Evolutionary conservation across 2,888 invertebrate species (phyloP), one percentile per base, ranked within the genome.

Genomic region (Lathronympha strigana): DNA sequence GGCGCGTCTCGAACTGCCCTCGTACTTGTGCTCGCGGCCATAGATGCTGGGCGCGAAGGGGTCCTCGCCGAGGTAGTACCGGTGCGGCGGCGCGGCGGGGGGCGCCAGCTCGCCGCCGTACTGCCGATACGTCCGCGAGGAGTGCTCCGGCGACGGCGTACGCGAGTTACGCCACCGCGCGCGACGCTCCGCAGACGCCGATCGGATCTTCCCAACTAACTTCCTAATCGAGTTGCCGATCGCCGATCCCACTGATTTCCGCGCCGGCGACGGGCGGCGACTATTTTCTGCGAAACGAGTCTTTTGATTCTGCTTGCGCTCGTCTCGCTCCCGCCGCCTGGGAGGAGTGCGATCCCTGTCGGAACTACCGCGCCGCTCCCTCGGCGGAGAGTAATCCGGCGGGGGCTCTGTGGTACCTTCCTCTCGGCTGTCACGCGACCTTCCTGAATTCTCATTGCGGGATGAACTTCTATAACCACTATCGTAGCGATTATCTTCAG

Each of bases 11-110:
- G 94, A 88, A 85, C 93, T 93, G 79, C 94, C 94, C 85, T 95
- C 95, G 90, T 97, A 96, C 81, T 96, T 96, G 86, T 96, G 96
- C 87, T 97, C 97, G 77, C 96, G 94, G 69, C 97, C 96, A 85
- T 96, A 97, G 81, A 96, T 95, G 86, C 95, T 96, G 70, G 95
- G 95, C 64, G 95, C 95, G 84, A 96, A 97, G 28, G 97, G 97
- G 92, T 97, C 97, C 88, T 97, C 97, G 40, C 97, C 97, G 72
- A 97, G 93, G 85, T 97, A 97, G 88, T 97, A 97, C 72, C 95
- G 94, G 80, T 96, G 96, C 69, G 95, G 93, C 11, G 95, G 95
- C 68, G 87, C 86, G 74, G 80, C 79, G 77, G 86, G 88, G 80
- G 92, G 91, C 77, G 91, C 87, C 74, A 90, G 76, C 79, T 91